Base-by-base conservation (phyloP, 2,113 vertebrate genomes). In the Laterallus jamaicensis region DNA sequence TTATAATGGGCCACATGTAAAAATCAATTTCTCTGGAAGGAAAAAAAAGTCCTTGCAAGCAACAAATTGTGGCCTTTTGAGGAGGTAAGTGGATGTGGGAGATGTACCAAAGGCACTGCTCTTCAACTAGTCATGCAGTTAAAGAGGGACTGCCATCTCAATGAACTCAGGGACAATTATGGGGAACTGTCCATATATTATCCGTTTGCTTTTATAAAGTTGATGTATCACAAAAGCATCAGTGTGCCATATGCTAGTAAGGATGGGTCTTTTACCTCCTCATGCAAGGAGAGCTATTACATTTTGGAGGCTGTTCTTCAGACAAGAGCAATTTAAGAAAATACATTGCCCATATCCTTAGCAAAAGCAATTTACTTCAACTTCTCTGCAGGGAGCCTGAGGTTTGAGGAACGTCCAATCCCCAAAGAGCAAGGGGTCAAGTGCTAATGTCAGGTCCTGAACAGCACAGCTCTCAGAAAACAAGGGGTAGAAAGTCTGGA, bases 21-120 rank as follows among this genome's bases (percentile, higher is more conserved):
- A 97, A 98, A 98, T 98, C 97, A 97, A 98, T 97, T 94, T 39
- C 68, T 87, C 68, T 39, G 64, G 54, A 91, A 96, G 94, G 76
- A 49, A 49, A 49, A 49, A 76, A 77, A 96, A 94, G 85, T 90
- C 94, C 82, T 92, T 92, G 64, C 7, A 75, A 47, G 74, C 86
- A 92, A 93, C 58, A 59, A 89, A 95, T 15, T 63, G 44, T 66
- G 63, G 67, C 74, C 88, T 82, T 67, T 75, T 58, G 67, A 86
- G 52, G 2, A 17, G 55, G 35, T 8, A 37, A 52, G 50, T 32
- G 75, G 42, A 35, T 60, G 44, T 31, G 37, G 39, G 22, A 32
- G 93, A 79, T 62, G 32, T 32, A 7, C 88, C 62, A 40, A 79
- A 86, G n/a, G 59, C 26, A 67, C 14, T 54, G 44, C 67, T 17